Base-by-base conservation (phyloP, 53 echinoderm and acorn worm genomes). In the Echinarachnius parma region DNA sequence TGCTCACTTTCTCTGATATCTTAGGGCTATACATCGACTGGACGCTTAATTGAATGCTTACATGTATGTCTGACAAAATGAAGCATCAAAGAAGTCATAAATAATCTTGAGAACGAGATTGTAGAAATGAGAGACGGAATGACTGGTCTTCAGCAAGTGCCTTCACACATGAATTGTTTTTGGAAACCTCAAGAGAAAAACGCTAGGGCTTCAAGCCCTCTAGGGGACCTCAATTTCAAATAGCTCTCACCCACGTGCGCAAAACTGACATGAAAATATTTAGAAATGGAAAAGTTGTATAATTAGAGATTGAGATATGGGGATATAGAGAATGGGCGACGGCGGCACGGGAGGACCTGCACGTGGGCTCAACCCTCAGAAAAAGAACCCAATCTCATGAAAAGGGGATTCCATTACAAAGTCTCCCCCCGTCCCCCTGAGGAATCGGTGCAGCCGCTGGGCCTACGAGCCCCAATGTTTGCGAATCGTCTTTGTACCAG, bases 401-500 rank as follows among this genome's bases (percentile, higher is more conserved):
- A 53, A 56, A 57, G 36, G 55, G 42, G 74, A 72, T 72, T 72
- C 74, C 74, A 72, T 72, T 72, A 72, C 74, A 72, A 72, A 57
- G 9, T 21, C 56, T 35, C 74, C 74, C 74, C 36, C 55, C 56
- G 9, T 21, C 56, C 42, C 74, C 74, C 74, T 37, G 33, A 36
- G 54, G 70, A 70, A 70, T 53, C 70, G 53, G 70, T 70, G 25
- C 70, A 70, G 36, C 70, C 70, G 70, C 53, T 16, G 70, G 70
- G 53, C 29, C 45, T n/a, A n/a, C 54, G 56, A 72, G 70, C 35
- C 57, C 74, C 74, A 54, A 72, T 72, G 56, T 56, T 72, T 72
- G 74, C 74, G 56, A 72, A 72, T 72, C 74, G 74, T 72, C 74
- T 72, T 72, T 72, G 56, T 72, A 72, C 74, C 74, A 72, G 70